Percentiles rank a stretch among this genome's conserved stretches.
These are phyloP conservation scores for Hemibates koningsi DNA, from an alignment of 2,113 vertebrate species.

Conservation along the genomic window DNA sequence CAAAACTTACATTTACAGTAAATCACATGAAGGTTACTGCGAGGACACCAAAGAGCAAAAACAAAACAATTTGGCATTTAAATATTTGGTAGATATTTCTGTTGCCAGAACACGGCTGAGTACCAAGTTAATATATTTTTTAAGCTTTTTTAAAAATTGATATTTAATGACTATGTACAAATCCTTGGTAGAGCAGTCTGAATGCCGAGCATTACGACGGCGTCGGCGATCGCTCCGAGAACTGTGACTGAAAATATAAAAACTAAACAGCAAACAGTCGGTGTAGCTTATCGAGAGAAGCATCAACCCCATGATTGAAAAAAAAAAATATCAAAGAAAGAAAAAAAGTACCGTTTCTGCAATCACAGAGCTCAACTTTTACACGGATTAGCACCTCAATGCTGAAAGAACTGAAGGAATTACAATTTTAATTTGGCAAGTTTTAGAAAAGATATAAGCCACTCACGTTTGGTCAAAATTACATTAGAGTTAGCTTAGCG, in stretches of 20 bases:
- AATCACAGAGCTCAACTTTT: background rate
- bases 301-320: background rate
- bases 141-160: background rate
- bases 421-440: background rate
- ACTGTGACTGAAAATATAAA: background rate
- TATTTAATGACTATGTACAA: conserved; percentile 56
- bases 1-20: conserved; percentile 36
- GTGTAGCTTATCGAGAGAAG: conserved; percentile 38
- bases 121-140: conserved; percentile 27
- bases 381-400: background rate
- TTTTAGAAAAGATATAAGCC: background rate
- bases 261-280: background rate
- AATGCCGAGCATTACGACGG: background rate
- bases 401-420: background rate
- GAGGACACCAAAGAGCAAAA: background rate
- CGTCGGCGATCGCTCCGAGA: background rate
- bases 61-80: conserved; percentile 68
- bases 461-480: background rate
- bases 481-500: background rate
- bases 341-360: background rate
- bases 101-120: conserved; percentile 49
- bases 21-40: conserved; percentile 12
- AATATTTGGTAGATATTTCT: conserved; percentile 72
- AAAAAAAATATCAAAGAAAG: background rate
- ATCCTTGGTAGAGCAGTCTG: conserved; percentile 35